phyloP scores from a whole-genome alignment of 2,797 vertebrate species.

The Tympanoctomys barrerae region DNA sequence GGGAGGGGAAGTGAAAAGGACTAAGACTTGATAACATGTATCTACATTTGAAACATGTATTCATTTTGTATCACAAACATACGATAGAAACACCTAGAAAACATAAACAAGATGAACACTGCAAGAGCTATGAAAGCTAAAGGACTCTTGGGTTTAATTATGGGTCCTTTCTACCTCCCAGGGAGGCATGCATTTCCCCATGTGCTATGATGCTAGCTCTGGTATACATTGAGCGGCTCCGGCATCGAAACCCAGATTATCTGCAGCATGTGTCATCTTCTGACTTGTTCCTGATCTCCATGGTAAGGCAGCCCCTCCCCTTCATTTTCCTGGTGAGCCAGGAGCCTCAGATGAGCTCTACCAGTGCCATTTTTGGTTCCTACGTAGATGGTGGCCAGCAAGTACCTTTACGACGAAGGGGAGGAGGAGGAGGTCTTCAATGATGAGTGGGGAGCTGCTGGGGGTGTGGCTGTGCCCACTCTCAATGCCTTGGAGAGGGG shows the following conservation, averaged over 20 bases:
- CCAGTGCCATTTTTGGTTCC: constrained; percentile 6
- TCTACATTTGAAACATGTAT: neutral
- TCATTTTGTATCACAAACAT: neutral
- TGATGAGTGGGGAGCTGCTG: constrained; percentile 98
- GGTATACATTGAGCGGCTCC: constrained; percentile 97
- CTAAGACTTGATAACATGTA: neutral
- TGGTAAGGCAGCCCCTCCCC: constrained; percentile 89
- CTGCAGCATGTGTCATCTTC: constrained; percentile 98
- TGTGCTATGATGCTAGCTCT: constrained; percentile 99
- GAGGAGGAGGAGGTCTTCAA: constrained; percentile 99
- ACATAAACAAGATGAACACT: neutral
- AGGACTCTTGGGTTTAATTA: constrained; percentile 57
- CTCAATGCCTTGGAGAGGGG: constrained; percentile 97
- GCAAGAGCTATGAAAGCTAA: neutral
- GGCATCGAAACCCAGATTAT: constrained; percentile 98
- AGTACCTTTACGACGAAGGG: constrained; percentile 98
- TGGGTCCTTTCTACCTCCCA: constrained; percentile 76
- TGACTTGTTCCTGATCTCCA: constrained; percentile 98
- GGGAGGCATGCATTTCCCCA: constrained; percentile 98
- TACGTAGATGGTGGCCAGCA: constrained; percentile 98
- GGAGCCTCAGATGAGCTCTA: neutral
- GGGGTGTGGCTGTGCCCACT: constrained; percentile 95
- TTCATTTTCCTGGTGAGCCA: neutral
- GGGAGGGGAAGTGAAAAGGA: neutral
- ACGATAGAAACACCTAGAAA: neutral